Percentiles rank a stretch among this genome's conserved stretches.
Evolutionary conservation across 2,113 vertebrate species (phyloP).

Genomic region (Tachycineta bicolor): DNA sequence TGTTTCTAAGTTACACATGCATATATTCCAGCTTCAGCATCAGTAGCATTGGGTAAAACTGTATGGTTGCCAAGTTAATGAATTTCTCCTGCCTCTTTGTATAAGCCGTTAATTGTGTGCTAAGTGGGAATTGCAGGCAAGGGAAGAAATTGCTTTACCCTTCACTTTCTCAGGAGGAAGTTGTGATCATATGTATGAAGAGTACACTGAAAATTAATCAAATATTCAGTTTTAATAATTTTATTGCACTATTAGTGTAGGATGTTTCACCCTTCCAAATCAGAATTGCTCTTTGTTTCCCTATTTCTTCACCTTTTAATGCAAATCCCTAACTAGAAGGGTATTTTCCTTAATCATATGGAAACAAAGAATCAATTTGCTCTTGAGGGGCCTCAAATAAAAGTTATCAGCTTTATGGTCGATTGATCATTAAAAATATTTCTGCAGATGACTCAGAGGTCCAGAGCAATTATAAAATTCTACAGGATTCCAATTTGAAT

Average conservation of each 20-base stretch:
- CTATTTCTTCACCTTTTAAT: neutral
- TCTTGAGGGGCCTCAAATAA: constrained; percentile 47
- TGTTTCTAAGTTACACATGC: neutral
- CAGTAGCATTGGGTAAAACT: neutral
- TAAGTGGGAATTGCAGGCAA: neutral
- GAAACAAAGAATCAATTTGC: constrained; percentile 58
- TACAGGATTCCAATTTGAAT: neutral
- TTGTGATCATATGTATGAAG: neutral
- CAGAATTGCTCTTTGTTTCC: neutral
- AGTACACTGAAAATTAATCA: neutral
- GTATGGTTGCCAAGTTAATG: neutral
- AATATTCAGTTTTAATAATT: neutral
- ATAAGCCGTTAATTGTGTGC: neutral
- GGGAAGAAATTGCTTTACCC: neutral
- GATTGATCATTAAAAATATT: constrained; percentile 65
- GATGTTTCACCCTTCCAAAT: neutral
- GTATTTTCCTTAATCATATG: constrained; percentile 42
- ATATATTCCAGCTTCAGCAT: neutral
- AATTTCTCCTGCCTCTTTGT: neutral
- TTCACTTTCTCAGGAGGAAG: neutral
- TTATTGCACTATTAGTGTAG: neutral
- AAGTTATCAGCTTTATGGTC: constrained; percentile 46
- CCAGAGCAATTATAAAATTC: constrained; percentile 56
- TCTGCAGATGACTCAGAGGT: constrained; percentile 22
- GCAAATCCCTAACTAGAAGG: neutral